Evolutionary conservation across 2,797 vertebrate genomes (phyloP), one percentile per base, ranked within the genome.

Genomic region (Enteromius afrohamiltoni): DNA sequence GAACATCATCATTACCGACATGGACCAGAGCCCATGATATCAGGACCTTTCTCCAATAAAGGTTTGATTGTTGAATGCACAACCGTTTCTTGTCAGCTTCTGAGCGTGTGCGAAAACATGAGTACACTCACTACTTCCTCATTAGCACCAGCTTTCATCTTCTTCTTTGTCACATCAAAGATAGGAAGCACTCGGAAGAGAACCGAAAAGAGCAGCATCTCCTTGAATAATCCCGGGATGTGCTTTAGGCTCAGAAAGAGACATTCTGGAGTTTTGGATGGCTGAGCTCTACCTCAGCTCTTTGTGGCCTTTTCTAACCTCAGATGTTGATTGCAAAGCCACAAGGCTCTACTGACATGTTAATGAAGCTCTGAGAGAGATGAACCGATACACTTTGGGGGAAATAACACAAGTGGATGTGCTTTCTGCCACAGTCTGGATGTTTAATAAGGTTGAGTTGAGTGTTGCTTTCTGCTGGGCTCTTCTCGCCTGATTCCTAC

Each of bases 131-230:
- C 69, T 26, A 1, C 40, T 40, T 64, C 9, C 21, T 62, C 51
- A 82, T 82, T 74, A 82, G 9, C 55, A 21, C 55, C 60, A 17
- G 31, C 80, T 82, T 82, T 82, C 79, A 81, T 81, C 69, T 51
- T 74, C 70, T 64, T n/a, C 53, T 80, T 73, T 73, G 68, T 81
- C 26, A 74, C 55, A 64, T 82, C 80, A 82, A 82, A 82, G 80
- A 74, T 23, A 40, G 8, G 21, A 81, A 73, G 8, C 55, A 49
- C 80, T 62, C 42, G 26, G 19, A 51, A 40, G 42, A 82, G 69
- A 71, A 58, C 26, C 14, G 1, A 60, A 34, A 45, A 80, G 21
- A 74, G 26, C 23, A 80, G 14, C 26, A 9, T 47, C 51, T 42
- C 37, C 31, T 70, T 70, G n/a, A 81, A 62, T 70, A 70, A 58